phyloP scores from a whole-genome alignment of 2,797 vertebrate species.

The Esox lucius region DNA sequence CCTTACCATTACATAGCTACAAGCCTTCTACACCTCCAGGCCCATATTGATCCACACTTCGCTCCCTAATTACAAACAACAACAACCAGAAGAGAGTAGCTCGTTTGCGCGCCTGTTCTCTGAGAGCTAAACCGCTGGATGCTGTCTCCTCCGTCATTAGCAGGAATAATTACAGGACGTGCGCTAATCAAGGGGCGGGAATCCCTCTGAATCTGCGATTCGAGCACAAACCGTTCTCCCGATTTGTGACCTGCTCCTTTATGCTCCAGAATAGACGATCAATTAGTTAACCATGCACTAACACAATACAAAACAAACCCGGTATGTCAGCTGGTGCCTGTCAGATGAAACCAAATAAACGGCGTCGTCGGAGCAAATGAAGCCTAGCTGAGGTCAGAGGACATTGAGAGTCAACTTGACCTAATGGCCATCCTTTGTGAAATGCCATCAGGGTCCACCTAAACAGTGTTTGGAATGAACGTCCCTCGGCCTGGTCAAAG shows the following conservation, averaged over 20 bases:
- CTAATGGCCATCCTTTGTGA: slow-evolving; percentile 26
- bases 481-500: slow-evolving; percentile 29
- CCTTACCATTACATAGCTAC: slow-evolving; percentile 46
- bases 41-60: slow-evolving; percentile 60
- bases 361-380: background rate
- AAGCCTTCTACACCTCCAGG: slow-evolving; percentile 48
- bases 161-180: slow-evolving; percentile 38
- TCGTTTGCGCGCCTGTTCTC: slow-evolving; percentile 40
- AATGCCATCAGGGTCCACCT: slow-evolving; percentile 40
- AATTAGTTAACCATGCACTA: background rate
- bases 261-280: background rate
- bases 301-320: background rate
- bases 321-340: background rate
- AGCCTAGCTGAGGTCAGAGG: slow-evolving; percentile 2
- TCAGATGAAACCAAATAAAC: background rate
- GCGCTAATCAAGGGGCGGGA: slow-evolving; percentile 38
- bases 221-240: background rate
- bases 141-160: slow-evolving; percentile 37
- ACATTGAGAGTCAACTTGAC: slow-evolving; percentile 46
- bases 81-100: slow-evolving; percentile 31
- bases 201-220: slow-evolving; percentile 26
- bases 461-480: slow-evolving; percentile 37
- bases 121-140: slow-evolving; percentile 20
- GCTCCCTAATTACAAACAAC: slow-evolving; percentile 55
- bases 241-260: background rate